phyloP scores from a whole-genome alignment of 2,888 invertebrate species.

The Clanis bilineata region DNA sequence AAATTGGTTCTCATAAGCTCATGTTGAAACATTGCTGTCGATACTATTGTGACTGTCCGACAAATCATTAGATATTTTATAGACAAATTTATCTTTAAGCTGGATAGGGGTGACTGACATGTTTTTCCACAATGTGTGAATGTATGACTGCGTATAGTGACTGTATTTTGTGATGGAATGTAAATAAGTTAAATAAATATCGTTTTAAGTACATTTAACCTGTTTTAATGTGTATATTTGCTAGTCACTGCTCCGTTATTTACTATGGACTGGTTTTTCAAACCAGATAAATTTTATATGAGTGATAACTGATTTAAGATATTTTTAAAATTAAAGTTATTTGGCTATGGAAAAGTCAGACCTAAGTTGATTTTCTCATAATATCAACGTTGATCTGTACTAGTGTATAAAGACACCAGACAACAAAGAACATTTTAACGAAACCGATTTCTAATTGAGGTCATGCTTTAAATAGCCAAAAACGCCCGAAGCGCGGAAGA shows the following conservation, averaged over 20 bases:
- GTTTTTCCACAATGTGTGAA: constrained; percentile 40
- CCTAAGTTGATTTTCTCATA: too few species aligned
- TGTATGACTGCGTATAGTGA: constrained; percentile 45
- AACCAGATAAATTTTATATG: too few species aligned
- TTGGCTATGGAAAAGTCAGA: too few species aligned
- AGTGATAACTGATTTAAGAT: too few species aligned
- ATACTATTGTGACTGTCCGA: constrained; percentile 49
- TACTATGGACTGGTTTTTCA: too few species aligned
- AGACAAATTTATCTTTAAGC: constrained; percentile 54
- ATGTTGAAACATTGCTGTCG: constrained; percentile 42
- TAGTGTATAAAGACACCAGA: not conserved
- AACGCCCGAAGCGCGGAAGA: not conserved
- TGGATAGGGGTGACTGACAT: constrained; percentile 58
- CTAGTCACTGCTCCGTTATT: not conserved
- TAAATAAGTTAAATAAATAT: constrained; percentile 75
- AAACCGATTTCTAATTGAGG: not conserved
- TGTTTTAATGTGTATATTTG: constrained; percentile 17
- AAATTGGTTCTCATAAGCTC: constrained; percentile 40
- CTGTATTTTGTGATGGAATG: constrained; percentile 54
- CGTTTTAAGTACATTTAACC: constrained; percentile 59
- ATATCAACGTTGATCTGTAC: too few species aligned
- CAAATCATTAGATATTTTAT: constrained; percentile 49
- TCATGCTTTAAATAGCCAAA: not conserved
- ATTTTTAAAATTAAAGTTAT: too few species aligned
- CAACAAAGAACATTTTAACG: not conserved